These are phyloP conservation scores for Acanthisitta chloris DNA, from an alignment of 2,113 vertebrate species.

Conservation along the genomic window DNA sequence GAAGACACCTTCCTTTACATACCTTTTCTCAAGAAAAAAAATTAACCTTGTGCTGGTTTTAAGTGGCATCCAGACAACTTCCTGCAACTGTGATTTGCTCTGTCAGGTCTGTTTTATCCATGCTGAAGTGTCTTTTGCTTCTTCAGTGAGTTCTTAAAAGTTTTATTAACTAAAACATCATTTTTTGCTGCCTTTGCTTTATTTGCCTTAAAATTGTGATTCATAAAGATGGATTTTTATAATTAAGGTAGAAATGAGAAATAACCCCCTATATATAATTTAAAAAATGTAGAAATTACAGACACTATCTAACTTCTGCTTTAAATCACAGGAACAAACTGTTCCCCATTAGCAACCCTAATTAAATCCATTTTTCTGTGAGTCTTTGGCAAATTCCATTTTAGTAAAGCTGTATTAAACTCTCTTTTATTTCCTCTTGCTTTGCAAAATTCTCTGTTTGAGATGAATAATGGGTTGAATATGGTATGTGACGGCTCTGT, in stretches of 20 bases:
- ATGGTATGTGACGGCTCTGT: background rate
- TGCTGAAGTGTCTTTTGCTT: background rate
- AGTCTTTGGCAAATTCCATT: conserved; percentile 74
- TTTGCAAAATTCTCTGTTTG: conserved; percentile 47
- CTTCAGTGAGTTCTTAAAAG: background rate
- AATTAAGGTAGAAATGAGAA: conserved; percentile 72
- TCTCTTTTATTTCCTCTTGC: conserved; percentile 63
- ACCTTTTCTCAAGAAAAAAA: background rate
- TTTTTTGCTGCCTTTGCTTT: conserved; percentile 35
- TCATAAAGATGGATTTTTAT: conserved; percentile 63
- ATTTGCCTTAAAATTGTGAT: conserved; percentile 47
- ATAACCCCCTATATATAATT: conserved; percentile 70
- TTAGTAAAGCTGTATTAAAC: conserved; percentile 67
- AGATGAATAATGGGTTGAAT: conserved; percentile 8
- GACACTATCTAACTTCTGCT: conserved; percentile 50
- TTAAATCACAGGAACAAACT: conserved; percentile 73
- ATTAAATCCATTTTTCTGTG: conserved; percentile 80
- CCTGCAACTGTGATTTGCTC: background rate
- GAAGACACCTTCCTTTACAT: background rate
- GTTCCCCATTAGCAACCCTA: conserved; percentile 75
- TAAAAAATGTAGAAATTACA: conserved; percentile 69
- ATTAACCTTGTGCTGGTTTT: background rate
- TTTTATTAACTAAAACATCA: conserved; percentile 29
- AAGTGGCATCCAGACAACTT: background rate
- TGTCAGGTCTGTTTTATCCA: background rate